A percentile compares a stretch with the other conserved stretches of the same genome.
phyloP scores from a whole-genome alignment of 1,140 invertebrate species.

The Colletes latitarsis region DNA sequence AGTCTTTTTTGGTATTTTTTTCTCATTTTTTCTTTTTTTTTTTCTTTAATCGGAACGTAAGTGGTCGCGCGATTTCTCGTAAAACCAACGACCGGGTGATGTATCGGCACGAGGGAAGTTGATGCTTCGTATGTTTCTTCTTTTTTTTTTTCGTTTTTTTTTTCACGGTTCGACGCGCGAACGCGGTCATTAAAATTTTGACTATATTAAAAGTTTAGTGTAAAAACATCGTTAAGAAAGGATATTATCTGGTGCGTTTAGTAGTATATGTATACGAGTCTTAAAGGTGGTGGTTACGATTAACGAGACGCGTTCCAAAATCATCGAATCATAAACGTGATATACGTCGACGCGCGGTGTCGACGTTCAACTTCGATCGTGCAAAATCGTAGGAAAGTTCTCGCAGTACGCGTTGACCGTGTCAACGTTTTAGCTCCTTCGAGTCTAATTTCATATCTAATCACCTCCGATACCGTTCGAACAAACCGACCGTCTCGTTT shows the following conservation, averaged over 20 bases:
- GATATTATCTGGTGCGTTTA: slow-evolving; percentile 40
- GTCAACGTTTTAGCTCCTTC: slow-evolving; percentile 39
- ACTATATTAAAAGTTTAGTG: slow-evolving; percentile 60
- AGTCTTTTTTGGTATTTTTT: slow-evolving; percentile 11
- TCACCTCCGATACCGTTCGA: slow-evolving; percentile 23
- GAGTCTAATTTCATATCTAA: slow-evolving; percentile 50
- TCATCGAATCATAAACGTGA: slow-evolving; percentile 18
- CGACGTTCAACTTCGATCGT: slow-evolving; percentile 56
- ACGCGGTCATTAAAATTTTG: slow-evolving; percentile 37
- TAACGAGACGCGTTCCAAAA: slow-evolving; percentile 26
- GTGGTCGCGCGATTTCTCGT: slow-evolving; percentile 8
- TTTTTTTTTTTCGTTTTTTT: not conserved
- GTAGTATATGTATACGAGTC: slow-evolving; percentile 31
- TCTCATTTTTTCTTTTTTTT: not conserved
- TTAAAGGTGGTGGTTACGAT: slow-evolving; percentile 35
- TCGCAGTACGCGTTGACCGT: slow-evolving; percentile 7
- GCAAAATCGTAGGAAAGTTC: slow-evolving; percentile 65
- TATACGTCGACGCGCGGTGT: slow-evolving; percentile 29
- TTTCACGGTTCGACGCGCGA: slow-evolving; percentile 7
- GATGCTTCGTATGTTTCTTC: slow-evolving; percentile 12
- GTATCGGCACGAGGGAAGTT: slow-evolving; percentile 55
- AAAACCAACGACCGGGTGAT: slow-evolving; percentile 45
- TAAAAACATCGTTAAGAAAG: slow-evolving; percentile 55
- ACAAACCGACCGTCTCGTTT: slow-evolving; percentile 38
- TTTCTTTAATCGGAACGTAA: slow-evolving; percentile 17